Conservation (phyloP, 1,140 invertebrate species). For the Akabosia matsudoensis region DNA sequence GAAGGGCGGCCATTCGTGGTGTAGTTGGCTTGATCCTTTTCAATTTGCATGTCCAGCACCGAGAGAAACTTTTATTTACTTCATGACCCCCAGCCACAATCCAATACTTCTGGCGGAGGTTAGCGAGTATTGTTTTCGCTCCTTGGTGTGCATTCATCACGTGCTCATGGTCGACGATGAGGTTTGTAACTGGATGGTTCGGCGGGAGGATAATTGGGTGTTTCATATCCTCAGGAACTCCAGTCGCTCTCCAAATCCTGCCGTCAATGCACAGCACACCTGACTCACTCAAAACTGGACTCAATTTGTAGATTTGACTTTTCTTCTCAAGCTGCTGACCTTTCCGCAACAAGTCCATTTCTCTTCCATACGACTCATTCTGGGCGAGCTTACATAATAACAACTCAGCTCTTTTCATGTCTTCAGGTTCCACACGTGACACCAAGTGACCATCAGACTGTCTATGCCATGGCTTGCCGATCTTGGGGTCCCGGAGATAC, state of each 20-base stretch:
- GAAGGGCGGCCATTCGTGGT: conserved; percentile 39
- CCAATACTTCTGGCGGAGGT: conserved; percentile 9
- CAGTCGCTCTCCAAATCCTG: not conserved
- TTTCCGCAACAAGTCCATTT: not conserved
- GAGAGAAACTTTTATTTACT: not conserved
- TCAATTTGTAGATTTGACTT: not conserved
- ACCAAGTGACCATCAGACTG: no score
- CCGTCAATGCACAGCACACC: not conserved
- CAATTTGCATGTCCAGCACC: conserved; percentile 34
- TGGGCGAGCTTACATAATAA: not conserved
- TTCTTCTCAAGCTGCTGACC: not conserved
- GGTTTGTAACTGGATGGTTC: not conserved
- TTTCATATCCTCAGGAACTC: not conserved
- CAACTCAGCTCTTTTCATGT: not conserved
- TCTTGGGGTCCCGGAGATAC: no score
- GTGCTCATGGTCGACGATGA: not conserved
- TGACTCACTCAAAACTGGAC: not conserved
- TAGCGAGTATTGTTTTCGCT: not conserved
- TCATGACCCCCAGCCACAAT: not conserved
- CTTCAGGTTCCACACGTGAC: no score
- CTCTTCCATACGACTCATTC: not conserved
- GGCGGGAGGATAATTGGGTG: not conserved
- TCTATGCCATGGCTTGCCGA: no score
- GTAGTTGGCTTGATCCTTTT: not conserved
- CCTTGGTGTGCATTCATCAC: conserved; percentile 16